These are phyloP conservation scores for Heptranchias perlo DNA, from an alignment of 2,113 vertebrate genomes.

Conservation along the genomic window DNA sequence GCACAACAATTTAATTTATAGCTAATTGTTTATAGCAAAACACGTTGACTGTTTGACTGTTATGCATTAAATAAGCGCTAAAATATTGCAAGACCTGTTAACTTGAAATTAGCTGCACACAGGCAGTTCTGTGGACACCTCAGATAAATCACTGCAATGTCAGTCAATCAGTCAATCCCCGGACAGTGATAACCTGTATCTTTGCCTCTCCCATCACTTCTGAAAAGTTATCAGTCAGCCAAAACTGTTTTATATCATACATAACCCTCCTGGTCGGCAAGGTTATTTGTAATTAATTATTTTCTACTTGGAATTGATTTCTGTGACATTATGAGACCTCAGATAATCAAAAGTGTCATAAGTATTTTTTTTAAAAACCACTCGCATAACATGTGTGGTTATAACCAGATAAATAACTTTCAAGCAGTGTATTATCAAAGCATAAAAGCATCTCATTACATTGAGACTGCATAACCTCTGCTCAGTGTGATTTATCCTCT, in stretches of 20 bases:
- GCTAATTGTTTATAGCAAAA: neutral
- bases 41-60: neutral
- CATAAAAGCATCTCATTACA: neutral
- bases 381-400: neutral
- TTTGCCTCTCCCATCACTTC: neutral
- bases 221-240: neutral
- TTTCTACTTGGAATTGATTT: neutral
- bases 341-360: neutral
- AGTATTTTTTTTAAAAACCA: neutral
- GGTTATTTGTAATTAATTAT: constrained; percentile 18
- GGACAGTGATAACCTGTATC: neutral
- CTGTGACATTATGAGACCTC: neutral
- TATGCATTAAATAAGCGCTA: neutral
- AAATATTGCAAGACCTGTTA: neutral
- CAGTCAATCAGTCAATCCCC: too few relatives aligned
- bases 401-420: too few relatives aligned
- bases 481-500: neutral
- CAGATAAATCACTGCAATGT: neutral
- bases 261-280: too few relatives aligned
- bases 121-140: neutral
- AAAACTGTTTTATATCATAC: neutral
- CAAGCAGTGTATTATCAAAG: neutral
- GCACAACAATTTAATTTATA: neutral
- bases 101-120: neutral
- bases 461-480: neutral